phyloP scores from a whole-genome alignment of 2,888 invertebrate genomes.

The Pollenia angustigena region DNA sequence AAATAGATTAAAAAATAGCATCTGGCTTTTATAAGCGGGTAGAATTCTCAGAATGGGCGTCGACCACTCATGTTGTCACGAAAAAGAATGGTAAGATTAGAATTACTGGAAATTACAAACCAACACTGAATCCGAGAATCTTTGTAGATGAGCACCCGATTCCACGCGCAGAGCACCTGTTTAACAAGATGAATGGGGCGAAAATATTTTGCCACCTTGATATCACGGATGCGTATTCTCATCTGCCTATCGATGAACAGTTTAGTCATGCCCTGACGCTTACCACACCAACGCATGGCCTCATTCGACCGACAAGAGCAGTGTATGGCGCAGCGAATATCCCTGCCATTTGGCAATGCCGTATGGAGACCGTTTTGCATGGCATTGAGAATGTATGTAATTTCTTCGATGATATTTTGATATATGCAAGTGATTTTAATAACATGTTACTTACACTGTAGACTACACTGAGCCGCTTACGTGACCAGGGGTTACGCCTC shows the following conservation, averaged over 20 bases:
- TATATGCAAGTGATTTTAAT: constrained; percentile 38
- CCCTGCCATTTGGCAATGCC: constrained; percentile 60
- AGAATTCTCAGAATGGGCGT: constrained; percentile 59
- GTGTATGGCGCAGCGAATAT: constrained; percentile 66
- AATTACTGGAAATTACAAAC: constrained; percentile 64
- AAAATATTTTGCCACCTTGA: constrained; percentile 44
- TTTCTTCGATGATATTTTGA: constrained; percentile 53
- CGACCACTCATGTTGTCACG: constrained; percentile 59
- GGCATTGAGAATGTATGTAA: constrained; percentile 38
- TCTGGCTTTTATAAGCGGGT: constrained; percentile 51
- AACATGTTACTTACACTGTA: not conserved
- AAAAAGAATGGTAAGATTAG: constrained; percentile 56
- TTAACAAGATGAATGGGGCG: constrained; percentile 39
- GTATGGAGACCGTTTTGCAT: constrained; percentile 47
- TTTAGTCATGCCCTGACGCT: constrained; percentile 38
- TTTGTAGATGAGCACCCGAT: constrained; percentile 51
- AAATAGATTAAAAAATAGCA: constrained; percentile 53
- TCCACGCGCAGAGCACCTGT: constrained; percentile 43
- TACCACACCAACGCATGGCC: constrained; percentile 54
- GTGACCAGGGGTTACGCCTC: constrained; percentile 16
- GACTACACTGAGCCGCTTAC: constrained; percentile 9
- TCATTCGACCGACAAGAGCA: constrained; percentile 60
- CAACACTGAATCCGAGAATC: constrained; percentile 62
- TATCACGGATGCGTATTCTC: constrained; percentile 47
- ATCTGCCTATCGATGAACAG: constrained; percentile 40